Evolutionary conservation across 2,113 vertebrate species (phyloP), one percentile per base, ranked within the genome.

Genomic region (Ardeotis arabs): DNA sequence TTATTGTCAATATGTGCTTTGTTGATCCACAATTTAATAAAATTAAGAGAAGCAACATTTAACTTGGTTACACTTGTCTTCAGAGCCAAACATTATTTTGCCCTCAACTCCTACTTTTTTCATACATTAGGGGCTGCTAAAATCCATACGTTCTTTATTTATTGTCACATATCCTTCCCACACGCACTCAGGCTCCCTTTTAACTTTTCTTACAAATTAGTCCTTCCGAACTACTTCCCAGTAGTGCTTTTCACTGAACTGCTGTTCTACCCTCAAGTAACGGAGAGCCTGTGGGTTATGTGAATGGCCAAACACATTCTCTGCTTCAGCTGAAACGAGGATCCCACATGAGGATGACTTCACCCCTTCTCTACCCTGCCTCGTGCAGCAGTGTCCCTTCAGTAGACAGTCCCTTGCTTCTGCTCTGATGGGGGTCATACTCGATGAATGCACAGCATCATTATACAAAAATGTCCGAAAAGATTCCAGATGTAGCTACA

Each of bases 201-300:
- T 16, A 78, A 58, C 28, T 28, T 15, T 84, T 53, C 37, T 45
- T 50, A 25, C 4, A 21, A 41, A 53, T 50, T 47, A 89, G 16
- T 41, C 69, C 9, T 89, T 74, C 60, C 22, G 6, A 79, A 55
- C 50, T 21, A 12, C 59, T 24, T 74, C 44, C 10, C 4, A 3
- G 7, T 56, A 52, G 24, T 29, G 24, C 33, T 84, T 79, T 62
- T 25, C 60, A 37, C 73, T n/a, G 33, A 60, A 16, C 29, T 49
- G 52, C 24, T 67, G 37, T 44, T 85, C 86, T 24, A 3, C 23
- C n/a, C 39, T 55, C 53, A 60, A 9, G 31, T 21, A 41, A 59
- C 1, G 1, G 19, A 45, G 7, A 41, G 56, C 14, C 11, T 0
- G 0, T 59, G n/a, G 19, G 37, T 41, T 37, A 24, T 3, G 7